Evolutionary conservation across 2,113 vertebrate genomes (phyloP).

Genomic region (Regulus satrapa): DNA sequence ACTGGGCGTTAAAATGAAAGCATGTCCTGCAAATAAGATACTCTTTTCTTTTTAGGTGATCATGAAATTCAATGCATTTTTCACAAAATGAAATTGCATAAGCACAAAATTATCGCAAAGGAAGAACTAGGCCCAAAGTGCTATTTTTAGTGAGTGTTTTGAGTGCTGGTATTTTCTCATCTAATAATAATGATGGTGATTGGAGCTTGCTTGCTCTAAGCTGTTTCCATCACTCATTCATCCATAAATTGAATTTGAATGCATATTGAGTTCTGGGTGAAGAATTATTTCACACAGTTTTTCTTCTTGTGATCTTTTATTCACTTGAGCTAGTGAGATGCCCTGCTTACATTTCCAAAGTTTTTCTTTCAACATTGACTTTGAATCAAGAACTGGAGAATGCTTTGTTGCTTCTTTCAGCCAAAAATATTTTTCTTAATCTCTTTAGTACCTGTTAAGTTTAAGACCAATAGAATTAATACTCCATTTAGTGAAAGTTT

Average conservation of each 20-base stretch:
- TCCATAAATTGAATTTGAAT: constrained; percentile 15
- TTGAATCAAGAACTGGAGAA: not conserved
- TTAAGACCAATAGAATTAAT: not conserved
- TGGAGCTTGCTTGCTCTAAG: not conserved
- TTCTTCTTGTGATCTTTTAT: constrained; percentile 28
- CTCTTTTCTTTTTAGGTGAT: not conserved
- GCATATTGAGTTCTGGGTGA: not conserved
- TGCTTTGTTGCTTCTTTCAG: not conserved
- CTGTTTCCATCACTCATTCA: not conserved
- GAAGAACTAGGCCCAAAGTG: not conserved
- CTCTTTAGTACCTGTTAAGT: not conserved
- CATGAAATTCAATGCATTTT: not conserved
- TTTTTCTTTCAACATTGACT: not conserved
- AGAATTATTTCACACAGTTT: not conserved
- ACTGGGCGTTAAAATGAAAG: not conserved
- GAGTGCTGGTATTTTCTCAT: not conserved
- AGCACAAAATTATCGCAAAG: not conserved
- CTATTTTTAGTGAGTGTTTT: not conserved
- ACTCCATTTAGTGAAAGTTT: not conserved
- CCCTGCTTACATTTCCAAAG: not conserved
- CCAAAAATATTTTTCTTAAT: not conserved
- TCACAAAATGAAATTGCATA: not conserved
- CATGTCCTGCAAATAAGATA: not conserved
- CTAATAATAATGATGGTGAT: not conserved
- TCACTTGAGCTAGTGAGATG: not conserved